Percentiles rank a stretch among this genome's conserved stretches.
Conservation (phyloP, 1,140 invertebrate genomes). For the Berghia stephanieae region DNA sequence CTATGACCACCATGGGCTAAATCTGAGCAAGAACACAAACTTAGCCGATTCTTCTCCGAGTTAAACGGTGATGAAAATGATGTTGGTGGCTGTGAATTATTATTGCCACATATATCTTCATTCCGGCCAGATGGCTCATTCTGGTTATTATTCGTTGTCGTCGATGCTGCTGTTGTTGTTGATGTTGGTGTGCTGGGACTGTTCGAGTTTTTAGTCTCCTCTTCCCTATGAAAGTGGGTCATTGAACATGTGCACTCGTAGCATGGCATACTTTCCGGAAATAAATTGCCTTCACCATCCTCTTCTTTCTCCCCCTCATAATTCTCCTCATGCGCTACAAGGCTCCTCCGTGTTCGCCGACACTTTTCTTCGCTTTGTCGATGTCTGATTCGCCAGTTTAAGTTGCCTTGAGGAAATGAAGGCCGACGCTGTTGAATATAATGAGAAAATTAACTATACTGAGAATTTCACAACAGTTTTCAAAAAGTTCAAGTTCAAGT, state of each 20-base stretch:
- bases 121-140: background rate
- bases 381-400: slow-evolving; percentile 27
- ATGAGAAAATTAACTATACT: no score
- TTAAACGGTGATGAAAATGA: background rate
- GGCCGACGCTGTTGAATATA: slow-evolving; percentile 35
- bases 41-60: background rate
- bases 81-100: background rate
- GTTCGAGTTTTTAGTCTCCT: background rate
- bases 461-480: no score
- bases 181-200: background rate
- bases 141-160: no score
- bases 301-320: slow-evolving; percentile 19
- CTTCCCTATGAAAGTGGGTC: background rate
- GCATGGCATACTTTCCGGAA: background rate
- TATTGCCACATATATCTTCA: background rate
- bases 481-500: no score
- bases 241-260: background rate
- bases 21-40: background rate
- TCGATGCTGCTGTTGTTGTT: background rate
- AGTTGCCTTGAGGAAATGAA: slow-evolving; percentile 33
- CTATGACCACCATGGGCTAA: background rate
- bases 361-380: slow-evolving; percentile 13
- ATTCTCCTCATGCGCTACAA: no score
- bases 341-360: no score
- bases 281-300: background rate